A percentile compares a stretch with the other conserved stretches of the same genome.
Evolutionary conservation across 2,888 invertebrate genomes (phyloP).

Genomic region (Perizoma affinitatum): DNA sequence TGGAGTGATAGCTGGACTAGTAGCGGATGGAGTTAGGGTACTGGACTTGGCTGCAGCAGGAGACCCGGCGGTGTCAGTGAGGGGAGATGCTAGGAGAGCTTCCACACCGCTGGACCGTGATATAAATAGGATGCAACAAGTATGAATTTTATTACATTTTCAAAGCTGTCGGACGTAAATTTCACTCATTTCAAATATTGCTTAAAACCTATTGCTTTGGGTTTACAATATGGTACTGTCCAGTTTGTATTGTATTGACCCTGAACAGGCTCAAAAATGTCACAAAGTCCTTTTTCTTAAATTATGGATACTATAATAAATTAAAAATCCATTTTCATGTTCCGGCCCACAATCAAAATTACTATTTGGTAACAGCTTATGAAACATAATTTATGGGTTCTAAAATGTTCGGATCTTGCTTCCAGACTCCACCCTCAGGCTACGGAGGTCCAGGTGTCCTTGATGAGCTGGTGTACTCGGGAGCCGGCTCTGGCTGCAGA

Average conservation of each 20-base stretch:
- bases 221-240: too few species aligned
- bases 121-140: slow-evolving; percentile 95
- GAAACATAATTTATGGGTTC: too few species aligned
- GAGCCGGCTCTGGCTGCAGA: slow-evolving; percentile 95
- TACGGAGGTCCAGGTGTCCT: slow-evolving; percentile 86
- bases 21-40: slow-evolving; percentile 92
- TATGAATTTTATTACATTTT: slow-evolving; percentile 46
- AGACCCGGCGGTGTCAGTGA: slow-evolving; percentile 89
- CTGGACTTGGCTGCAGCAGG: slow-evolving; percentile 94
- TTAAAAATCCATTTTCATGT: too few species aligned
- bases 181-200: too few species aligned
- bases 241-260: too few species aligned
- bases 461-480: slow-evolving; percentile 96
- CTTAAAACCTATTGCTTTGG: too few species aligned
- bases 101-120: slow-evolving; percentile 90
- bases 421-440: slow-evolving; percentile 92
- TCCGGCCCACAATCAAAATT: too few species aligned
- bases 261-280: too few species aligned
- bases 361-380: too few species aligned
- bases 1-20: slow-evolving; percentile 95
- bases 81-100: slow-evolving; percentile 93
- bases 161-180: too few species aligned
- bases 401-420: slow-evolving; percentile 5
- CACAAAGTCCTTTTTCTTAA: too few species aligned
- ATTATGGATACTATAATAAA: too few species aligned